A percentile compares a stretch with the other conserved stretches of the same genome.
Evolutionary conservation across 2,888 invertebrate genomes (phyloP).

Genomic region (Tolmerus cingulatus): DNA sequence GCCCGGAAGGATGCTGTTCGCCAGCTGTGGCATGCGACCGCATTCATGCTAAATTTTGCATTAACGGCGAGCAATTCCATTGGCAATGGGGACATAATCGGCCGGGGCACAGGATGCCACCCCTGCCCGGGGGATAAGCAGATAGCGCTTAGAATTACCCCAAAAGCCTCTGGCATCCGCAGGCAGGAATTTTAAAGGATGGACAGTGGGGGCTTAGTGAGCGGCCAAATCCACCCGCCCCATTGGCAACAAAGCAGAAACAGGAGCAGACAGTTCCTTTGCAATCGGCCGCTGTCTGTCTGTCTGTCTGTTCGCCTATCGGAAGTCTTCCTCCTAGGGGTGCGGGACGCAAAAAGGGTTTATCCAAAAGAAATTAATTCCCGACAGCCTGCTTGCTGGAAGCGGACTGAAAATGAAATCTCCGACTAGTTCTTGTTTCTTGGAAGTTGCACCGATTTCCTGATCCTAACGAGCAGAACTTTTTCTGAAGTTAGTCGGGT

Average conservation of each 20-base stretch:
- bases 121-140: background rate
- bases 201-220: background rate
- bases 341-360: background rate
- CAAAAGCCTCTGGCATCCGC: background rate
- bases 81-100: background rate
- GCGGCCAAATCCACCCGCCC: background rate
- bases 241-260: background rate
- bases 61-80: constrained; percentile 17
- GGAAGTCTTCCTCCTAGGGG: background rate
- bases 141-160: background rate
- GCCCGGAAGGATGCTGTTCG: background rate
- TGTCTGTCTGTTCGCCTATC: background rate
- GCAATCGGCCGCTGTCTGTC: background rate
- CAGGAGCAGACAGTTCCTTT: background rate
- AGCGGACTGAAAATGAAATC: constrained; percentile 10
- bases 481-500: background rate
- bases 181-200: background rate
- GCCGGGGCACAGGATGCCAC: background rate
- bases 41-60: constrained; percentile 26
- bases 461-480: background rate
- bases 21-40: background rate
- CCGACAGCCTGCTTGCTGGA: background rate
- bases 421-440: background rate
- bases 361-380: constrained; percentile 7
- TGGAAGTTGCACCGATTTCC: background rate